Evolutionary conservation across 2,797 vertebrate species (phyloP).

Genomic region (Clarias platycephalus): DNA sequence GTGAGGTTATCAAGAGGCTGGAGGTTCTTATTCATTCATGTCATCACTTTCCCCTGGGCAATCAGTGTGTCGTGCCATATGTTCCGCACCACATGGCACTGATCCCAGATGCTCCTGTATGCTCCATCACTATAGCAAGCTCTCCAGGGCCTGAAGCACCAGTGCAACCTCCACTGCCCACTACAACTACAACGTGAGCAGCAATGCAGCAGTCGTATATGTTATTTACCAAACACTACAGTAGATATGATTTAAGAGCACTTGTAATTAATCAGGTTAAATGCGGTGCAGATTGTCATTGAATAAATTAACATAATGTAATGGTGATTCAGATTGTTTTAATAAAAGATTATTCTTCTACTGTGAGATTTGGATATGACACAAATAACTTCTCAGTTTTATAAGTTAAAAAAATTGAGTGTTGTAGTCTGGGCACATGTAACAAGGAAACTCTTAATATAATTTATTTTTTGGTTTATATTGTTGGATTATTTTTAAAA

Average conservation of each 20-base stretch:
- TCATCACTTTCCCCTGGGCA: slow-evolving; percentile 60
- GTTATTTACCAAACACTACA: neutral
- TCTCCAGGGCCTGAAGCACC: slow-evolving; percentile 14
- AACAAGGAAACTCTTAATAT: slow-evolving; percentile 12
- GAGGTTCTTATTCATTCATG: slow-evolving; percentile 76
- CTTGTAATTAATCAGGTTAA: neutral
- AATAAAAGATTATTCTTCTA: slow-evolving; percentile 6
- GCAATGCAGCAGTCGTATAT: neutral
- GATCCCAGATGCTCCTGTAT: slow-evolving; percentile 39
- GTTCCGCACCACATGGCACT: slow-evolving; percentile 57
- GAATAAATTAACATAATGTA: neutral
- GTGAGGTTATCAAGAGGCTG: slow-evolving; percentile 83
- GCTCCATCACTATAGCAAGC: slow-evolving; percentile 43
- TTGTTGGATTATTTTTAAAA: slow-evolving; percentile 31
- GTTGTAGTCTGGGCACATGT: neutral
- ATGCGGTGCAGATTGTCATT: neutral
- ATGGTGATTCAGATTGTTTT: neutral
- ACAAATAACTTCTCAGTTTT: neutral
- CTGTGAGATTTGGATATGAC: neutral
- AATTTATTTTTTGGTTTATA: slow-evolving; percentile 21
- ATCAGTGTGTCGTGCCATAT: slow-evolving; percentile 55
- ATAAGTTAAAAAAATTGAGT: neutral
- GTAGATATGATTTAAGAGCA: neutral
- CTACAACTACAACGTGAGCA: slow-evolving; percentile 26
- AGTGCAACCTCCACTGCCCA: neutral